These are phyloP conservation scores for Bilobella aurantiaca DNA, from an alignment of 1,140 invertebrate species.

Conservation along the genomic window DNA sequence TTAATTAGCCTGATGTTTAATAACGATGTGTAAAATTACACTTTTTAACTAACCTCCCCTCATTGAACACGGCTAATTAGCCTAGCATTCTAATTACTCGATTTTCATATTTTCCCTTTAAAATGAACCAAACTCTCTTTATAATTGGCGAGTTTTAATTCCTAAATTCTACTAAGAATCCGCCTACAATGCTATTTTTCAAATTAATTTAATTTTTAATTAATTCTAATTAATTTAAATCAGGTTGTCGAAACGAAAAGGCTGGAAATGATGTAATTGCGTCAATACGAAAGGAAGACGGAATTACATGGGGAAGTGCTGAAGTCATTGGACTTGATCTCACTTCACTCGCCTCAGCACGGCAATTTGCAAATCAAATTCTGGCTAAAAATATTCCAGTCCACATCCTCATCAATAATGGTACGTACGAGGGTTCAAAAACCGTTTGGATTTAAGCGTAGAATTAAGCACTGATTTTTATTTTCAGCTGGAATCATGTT, in stretches of 20 bases:
- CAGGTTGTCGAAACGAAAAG: slow-evolving; percentile 50
- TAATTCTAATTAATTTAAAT: slow-evolving; percentile 61
- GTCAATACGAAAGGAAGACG: slow-evolving; percentile 45
- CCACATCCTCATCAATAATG: slow-evolving; percentile 70
- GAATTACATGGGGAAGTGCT: slow-evolving; percentile 43
- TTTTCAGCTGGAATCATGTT: slow-evolving; percentile 62
- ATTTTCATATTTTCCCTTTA: too few relatives aligned
- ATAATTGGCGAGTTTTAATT: too few relatives aligned
- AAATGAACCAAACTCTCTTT: too few relatives aligned
- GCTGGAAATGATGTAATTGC: slow-evolving; percentile 49
- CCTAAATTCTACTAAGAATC: too few relatives aligned
- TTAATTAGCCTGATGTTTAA: not conserved
- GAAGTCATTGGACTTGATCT: slow-evolving; percentile 49
- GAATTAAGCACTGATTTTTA: too few relatives aligned
- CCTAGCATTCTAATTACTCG: too few relatives aligned
- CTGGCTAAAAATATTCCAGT: slow-evolving; percentile 51
- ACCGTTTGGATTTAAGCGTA: slow-evolving; percentile 42
- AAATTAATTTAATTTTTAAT: not conserved
- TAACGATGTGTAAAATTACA: too few relatives aligned
- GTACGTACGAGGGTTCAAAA: slow-evolving; percentile 38
- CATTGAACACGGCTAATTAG: too few relatives aligned
- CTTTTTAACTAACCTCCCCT: too few relatives aligned
- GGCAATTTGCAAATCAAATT: slow-evolving; percentile 57
- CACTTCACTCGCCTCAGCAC: slow-evolving; percentile 59
- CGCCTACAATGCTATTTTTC: too few relatives aligned